phyloP scores from a whole-genome alignment of 2,888 invertebrate genomes.

The Pediacus dermestoides region DNA sequence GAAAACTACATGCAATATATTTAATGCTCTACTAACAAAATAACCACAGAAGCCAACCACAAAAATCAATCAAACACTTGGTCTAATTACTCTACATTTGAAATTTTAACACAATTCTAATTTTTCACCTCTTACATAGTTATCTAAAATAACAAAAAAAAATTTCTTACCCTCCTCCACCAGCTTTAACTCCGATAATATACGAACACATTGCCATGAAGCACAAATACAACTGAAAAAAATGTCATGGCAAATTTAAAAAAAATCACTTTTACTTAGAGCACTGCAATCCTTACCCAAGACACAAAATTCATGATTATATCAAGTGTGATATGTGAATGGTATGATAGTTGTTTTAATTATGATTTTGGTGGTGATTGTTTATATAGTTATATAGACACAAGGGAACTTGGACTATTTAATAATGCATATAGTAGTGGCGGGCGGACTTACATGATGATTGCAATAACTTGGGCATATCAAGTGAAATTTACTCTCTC shows the following conservation, averaged over 20 bases:
- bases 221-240: constrained; percentile 30
- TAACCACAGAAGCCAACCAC: no score
- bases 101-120: no score
- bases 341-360: constrained; percentile 7
- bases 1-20: no score
- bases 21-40: no score
- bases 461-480: not conserved
- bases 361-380: constrained; percentile 2
- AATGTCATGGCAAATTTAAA: no score
- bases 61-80: no score
- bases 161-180: constrained; percentile 28
- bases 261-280: no score
- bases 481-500: constrained; percentile 1
- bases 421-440: not conserved
- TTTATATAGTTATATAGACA: constrained; percentile 3
- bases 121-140: no score
- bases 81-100: no score
- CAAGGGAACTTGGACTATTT: no score
- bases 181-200: constrained; percentile 24
- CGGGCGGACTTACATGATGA: not conserved
- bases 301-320: constrained; percentile 1
- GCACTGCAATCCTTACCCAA: constrained; percentile 4
- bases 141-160: no score
- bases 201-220: constrained; percentile 24
- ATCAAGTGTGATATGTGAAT: constrained; percentile 1